Percentiles rank a stretch among this genome's conserved stretches.
These are phyloP conservation scores for Charaxes varanes DNA, from an alignment of 1,140 invertebrate species.

Conservation along the genomic window DNA sequence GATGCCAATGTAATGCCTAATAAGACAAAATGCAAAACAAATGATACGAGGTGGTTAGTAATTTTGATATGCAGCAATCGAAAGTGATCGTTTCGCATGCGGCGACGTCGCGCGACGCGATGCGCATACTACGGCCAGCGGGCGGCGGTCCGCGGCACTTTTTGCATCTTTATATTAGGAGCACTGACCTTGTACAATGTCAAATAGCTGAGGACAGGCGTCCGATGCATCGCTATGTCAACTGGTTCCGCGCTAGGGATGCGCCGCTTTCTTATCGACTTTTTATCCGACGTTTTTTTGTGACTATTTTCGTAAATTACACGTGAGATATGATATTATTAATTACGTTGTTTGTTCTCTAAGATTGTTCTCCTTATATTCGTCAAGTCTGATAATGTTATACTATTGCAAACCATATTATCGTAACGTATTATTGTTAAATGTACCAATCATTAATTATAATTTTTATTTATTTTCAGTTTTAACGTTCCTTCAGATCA, in stretches of 20 bases:
- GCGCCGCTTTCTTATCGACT: constrained; percentile 3
- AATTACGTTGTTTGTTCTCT: too few species aligned
- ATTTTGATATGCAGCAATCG: constrained; percentile 60
- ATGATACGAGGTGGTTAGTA: constrained; percentile 16
- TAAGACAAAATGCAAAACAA: constrained; percentile 2
- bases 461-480: too few species aligned
- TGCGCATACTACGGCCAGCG: constrained; percentile 30
- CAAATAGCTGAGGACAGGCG: constrained; percentile 63
- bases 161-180: constrained; percentile 72
- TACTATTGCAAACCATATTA: too few species aligned
- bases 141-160: constrained; percentile 19
- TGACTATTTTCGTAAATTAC: not conserved
- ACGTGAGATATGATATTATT: too few species aligned
- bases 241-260: constrained; percentile 42
- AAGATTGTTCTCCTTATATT: too few species aligned
- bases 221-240: constrained; percentile 44
- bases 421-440: too few species aligned
- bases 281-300: not conserved
- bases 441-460: too few species aligned
- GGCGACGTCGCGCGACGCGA: constrained; percentile 34
- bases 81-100: constrained; percentile 61
- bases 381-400: too few species aligned
- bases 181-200: constrained; percentile 72
- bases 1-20: too few species aligned
- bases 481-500: too few species aligned